These are phyloP conservation scores for Cercopithecus mona DNA, from an alignment of 2,113 vertebrate species.

Conservation along the genomic window DNA sequence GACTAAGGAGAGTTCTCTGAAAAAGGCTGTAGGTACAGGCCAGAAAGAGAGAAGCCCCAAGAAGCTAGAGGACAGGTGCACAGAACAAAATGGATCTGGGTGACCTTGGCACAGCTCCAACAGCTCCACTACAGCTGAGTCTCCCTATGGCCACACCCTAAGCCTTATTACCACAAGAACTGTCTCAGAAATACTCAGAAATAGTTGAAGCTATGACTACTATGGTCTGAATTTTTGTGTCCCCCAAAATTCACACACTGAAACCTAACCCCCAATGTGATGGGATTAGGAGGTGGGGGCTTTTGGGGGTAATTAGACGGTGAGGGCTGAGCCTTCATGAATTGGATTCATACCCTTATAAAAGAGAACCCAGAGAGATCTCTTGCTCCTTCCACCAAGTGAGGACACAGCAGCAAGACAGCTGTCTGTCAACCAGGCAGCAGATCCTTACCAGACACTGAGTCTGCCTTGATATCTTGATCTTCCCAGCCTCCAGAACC, in stretches of 20 bases:
- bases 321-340: neutral
- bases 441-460: neutral
- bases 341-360: neutral
- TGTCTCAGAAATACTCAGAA: neutral
- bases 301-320: neutral
- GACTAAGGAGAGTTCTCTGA: neutral
- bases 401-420: neutral
- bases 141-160: neutral
- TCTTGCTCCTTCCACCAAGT: neutral
- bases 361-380: neutral
- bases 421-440: neutral
- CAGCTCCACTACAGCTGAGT: neutral
- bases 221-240: neutral
- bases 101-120: accelerated
- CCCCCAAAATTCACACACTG: neutral
- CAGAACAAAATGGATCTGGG: accelerated
- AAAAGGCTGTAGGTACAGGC: neutral
- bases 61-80: neutral
- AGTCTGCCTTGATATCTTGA: neutral
- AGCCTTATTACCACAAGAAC: neutral
- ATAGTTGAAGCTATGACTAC: too few species aligned
- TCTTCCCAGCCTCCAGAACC: neutral
- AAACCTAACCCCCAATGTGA: neutral
- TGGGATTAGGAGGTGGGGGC: neutral
- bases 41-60: neutral